phyloP scores from a whole-genome alignment of 1,140 invertebrate genomes.

The Andricus grossulariae region DNA sequence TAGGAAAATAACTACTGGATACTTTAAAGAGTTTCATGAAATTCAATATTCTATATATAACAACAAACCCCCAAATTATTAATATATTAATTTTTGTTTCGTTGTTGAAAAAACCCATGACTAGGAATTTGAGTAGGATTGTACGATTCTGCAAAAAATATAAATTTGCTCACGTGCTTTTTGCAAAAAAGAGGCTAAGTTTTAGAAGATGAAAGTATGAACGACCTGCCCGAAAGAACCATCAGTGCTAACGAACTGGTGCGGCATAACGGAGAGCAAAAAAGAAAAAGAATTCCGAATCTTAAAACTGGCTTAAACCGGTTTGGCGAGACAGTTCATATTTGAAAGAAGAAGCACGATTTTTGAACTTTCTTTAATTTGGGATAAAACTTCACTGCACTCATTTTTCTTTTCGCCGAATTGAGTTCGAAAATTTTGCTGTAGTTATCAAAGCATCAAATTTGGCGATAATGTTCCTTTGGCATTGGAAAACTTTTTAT shows the following conservation, averaged over 20 bases:
- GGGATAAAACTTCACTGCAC: not conserved
- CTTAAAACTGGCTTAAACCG: slow-evolving; percentile 20
- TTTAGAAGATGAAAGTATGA: slow-evolving; percentile 1
- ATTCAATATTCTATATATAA: no score
- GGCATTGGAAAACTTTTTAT: no score
- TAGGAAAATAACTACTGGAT: no score
- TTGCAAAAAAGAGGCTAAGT: not conserved
- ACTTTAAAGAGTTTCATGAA: no score
- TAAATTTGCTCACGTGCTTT: not conserved
- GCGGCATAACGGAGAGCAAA: slow-evolving; percentile 5
- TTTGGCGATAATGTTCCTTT: no score
- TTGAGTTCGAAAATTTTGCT: no score
- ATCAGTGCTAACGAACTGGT: slow-evolving; percentile 24
- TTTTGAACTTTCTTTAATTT: slow-evolving; percentile 11
- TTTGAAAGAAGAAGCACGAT: slow-evolving; percentile 3
- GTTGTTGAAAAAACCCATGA: no score
- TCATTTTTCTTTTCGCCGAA: not conserved
- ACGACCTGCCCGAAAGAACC: slow-evolving; percentile 15
- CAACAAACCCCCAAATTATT: no score
- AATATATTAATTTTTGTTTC: no score
- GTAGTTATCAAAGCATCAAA: no score
- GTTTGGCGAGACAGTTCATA: slow-evolving; percentile 28
- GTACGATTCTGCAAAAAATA: no score
- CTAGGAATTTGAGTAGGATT: no score
- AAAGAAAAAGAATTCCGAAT: slow-evolving; percentile 8